Base-by-base conservation (phyloP, 2,888 invertebrate species). In the Cosmia pyralina region DNA sequence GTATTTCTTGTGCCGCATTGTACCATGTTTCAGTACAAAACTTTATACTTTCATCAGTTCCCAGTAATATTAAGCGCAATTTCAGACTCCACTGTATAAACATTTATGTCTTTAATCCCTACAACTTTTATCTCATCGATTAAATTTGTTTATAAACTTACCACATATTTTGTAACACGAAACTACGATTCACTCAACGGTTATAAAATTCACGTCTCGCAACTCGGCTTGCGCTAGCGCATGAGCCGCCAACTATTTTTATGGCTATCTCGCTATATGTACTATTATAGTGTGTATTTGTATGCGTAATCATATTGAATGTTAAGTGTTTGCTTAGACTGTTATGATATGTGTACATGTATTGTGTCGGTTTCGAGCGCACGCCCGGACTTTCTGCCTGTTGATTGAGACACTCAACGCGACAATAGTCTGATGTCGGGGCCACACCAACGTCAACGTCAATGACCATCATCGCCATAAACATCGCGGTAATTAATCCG, bases 251-350 rank as follows among this genome's bases (percentile, higher is more conserved):
- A 78, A 81, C 82, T 68, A 77, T 75, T 83, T 82, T 85, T 85
- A 85, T 79, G 77, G 77, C 79, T 86, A 83, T 84, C 83, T 79
- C 63, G 38, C 68, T 74, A 60, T 68, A 77, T 66, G 77, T 69
- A 74, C 69, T 69, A 50, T 69, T 69, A 50, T 63, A 46, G 48
- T 38, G 50, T 76, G 60, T 68, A 73, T 82, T 76, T 76, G 75
- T 77, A 79, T 75, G 83, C 76, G 81, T 85, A 79, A 83, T 73
- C 66, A 79, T 72, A 82, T 80, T 78, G 79, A 85, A 85, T 83
- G 79, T 82, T 78, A 82, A 80, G 78, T 79, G 83, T 83, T 77
- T 75, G 79, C 71, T 78, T 72, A 75, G 62, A 65, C 81, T 79
- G 77, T 84, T 82, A 72, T 77, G 77, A 79, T 79, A 71, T 81